Conservation (phyloP, 2,888 invertebrate genomes). For the Dicranocentrus wangi region DNA sequence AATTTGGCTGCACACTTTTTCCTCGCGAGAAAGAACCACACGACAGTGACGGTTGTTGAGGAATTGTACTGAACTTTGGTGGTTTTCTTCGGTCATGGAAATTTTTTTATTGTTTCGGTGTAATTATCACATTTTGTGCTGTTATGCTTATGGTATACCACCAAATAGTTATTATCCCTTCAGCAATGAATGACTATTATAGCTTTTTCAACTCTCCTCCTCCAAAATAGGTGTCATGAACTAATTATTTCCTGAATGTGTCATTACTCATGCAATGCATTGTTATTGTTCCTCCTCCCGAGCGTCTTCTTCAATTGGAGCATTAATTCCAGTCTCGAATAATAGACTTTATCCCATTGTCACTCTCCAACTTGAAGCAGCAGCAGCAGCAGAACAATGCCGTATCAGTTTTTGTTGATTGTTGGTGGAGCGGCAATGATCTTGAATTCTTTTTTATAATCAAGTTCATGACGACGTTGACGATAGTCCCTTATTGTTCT, state of each 20-base stretch:
- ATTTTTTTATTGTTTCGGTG: too few species aligned
- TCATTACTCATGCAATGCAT: neutral
- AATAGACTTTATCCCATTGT: constrained; percentile 13
- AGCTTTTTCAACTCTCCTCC: too few species aligned
- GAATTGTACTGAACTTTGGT: too few species aligned
- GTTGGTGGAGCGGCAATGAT: constrained; percentile 31
- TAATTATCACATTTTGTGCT: too few species aligned
- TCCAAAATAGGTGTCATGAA: constrained; percentile 44
- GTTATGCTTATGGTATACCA: too few species aligned
- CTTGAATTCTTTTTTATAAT: constrained; percentile 26
- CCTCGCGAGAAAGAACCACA: too few species aligned
- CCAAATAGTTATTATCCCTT: too few species aligned
- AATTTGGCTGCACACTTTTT: constrained; percentile 39
- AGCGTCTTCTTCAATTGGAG: constrained; percentile 7
- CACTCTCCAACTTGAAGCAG: too few species aligned
- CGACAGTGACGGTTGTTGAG: too few species aligned
- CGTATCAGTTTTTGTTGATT: neutral
- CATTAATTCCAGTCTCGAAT: constrained; percentile 10
- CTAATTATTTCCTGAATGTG: constrained; percentile 47
- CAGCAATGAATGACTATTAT: too few species aligned
- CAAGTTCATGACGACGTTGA: constrained; percentile 46
- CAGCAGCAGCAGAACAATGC: too few species aligned
- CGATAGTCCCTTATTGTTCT: constrained; percentile 33
- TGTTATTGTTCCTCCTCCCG: neutral
- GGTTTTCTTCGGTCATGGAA: too few species aligned